Conservation (phyloP, 1,140 invertebrate genomes). For the Wiebesia pumilae region DNA sequence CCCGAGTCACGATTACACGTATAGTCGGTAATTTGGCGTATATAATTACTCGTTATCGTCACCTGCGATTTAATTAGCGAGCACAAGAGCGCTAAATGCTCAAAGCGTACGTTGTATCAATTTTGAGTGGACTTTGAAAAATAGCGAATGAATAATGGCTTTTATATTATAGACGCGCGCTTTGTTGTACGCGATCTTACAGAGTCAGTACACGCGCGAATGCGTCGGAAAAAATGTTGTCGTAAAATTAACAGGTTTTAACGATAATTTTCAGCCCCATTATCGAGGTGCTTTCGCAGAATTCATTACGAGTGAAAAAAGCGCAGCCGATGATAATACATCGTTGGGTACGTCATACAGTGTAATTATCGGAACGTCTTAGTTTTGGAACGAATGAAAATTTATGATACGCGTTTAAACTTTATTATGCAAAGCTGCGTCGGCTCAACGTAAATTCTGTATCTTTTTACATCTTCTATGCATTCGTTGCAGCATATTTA, state of each 20-base stretch:
- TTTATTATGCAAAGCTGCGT: too few relatives aligned
- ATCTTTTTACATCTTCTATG: not conserved
- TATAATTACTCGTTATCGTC: conserved; percentile 25
- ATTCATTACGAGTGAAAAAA: too few relatives aligned
- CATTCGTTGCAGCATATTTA: not conserved
- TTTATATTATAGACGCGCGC: not conserved
- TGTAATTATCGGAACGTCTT: too few relatives aligned
- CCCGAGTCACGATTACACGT: not conserved
- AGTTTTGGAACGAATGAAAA: too few relatives aligned
- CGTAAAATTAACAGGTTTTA: not conserved
- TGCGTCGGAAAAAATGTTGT: not conserved
- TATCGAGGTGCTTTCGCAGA: not conserved
- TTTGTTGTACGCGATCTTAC: not conserved
- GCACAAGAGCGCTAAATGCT: too few relatives aligned
- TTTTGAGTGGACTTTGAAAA: not conserved
- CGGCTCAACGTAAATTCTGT: not conserved
- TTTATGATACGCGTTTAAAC: too few relatives aligned
- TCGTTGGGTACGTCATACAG: too few relatives aligned
- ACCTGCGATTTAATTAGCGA: conserved; percentile 14
- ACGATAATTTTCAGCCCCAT: not conserved
- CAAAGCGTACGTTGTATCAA: too few relatives aligned
- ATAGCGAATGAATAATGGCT: not conserved
- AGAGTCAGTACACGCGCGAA: not conserved
- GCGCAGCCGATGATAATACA: too few relatives aligned
- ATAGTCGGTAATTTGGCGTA: not conserved